These are phyloP conservation scores for Eustalomyia histrio DNA, from an alignment of 2,888 invertebrate species.

Conservation along the genomic window DNA sequence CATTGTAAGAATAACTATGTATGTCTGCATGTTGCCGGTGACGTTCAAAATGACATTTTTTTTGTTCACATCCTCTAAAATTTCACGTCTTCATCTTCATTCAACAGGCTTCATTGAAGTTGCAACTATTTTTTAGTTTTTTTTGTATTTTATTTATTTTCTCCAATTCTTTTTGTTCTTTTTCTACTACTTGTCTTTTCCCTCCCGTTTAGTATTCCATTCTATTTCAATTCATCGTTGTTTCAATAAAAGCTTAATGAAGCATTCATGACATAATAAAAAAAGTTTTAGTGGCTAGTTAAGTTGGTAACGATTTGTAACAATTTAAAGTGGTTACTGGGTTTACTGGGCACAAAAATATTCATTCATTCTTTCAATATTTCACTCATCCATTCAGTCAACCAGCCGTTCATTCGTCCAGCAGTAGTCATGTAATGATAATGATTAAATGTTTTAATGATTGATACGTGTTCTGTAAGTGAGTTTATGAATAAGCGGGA, in stretches of 20 bases:
- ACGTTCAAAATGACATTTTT: constrained; percentile 49
- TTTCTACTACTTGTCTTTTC: constrained; percentile 16
- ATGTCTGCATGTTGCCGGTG: constrained; percentile 31
- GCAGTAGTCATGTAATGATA: constrained; percentile 54
- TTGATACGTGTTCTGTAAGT: constrained; percentile 30
- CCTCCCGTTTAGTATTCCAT: constrained; percentile 29
- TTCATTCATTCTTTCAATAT: not conserved
- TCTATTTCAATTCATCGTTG: constrained; percentile 52
- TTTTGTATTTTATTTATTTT: constrained; percentile 30
- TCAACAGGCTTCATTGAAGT: constrained; percentile 55
- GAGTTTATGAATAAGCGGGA: not conserved
- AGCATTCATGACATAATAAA: constrained; percentile 64
- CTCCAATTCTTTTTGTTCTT: constrained; percentile 21
- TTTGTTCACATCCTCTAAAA: constrained; percentile 27
- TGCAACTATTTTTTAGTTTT: constrained; percentile 1
- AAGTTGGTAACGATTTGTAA: constrained; percentile 63
- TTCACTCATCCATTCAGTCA: constrained; percentile 8
- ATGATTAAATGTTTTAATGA: constrained; percentile 54
- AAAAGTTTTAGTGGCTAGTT: constrained; percentile 65
- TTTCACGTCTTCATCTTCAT: constrained; percentile 38
- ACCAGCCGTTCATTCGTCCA: constrained; percentile 31
- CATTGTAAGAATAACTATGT: constrained; percentile 35
- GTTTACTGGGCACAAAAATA: constrained; percentile 42
- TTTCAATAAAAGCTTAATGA: constrained; percentile 64
- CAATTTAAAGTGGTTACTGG: constrained; percentile 60